phyloP scores from a whole-genome alignment of 64 coral and sea anemone genomes.

The Pachyseris speciosa region DNA sequence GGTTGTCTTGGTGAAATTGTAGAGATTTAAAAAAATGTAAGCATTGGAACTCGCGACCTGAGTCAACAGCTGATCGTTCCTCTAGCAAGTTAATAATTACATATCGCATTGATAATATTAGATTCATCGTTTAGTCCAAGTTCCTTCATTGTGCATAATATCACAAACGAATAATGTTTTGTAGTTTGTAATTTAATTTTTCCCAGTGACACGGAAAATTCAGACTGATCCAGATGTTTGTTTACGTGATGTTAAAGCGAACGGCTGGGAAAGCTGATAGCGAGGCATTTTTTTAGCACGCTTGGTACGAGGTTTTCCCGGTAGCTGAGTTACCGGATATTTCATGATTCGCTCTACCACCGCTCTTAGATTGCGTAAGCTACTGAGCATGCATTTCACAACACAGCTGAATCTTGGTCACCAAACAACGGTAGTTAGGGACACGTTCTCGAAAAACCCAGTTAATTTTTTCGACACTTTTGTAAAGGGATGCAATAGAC shows the following conservation, averaged over 20 bases:
- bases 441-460: too few relatives aligned
- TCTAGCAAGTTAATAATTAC: neutral
- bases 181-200: neutral
- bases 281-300: neutral
- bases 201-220: neutral
- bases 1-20: neutral
- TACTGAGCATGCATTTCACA: neutral
- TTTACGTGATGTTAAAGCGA: neutral
- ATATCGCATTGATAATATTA: neutral
- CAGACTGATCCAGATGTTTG: neutral
- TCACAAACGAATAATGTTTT: neutral
- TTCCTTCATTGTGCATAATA: neutral
- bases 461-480: too few relatives aligned
- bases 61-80: neutral
- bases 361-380: neutral
- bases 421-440: too few relatives aligned
- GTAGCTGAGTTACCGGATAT: neutral
- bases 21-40: neutral
- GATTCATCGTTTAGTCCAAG: neutral
- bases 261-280: neutral
- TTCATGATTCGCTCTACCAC: neutral
- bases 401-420: neutral
- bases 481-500: too few relatives aligned
- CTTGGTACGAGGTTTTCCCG: constrained; percentile 1
- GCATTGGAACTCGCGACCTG: too few relatives aligned